Evolutionary conservation across 2,888 invertebrate genomes (phyloP).

Genomic region (Ariolimax columbianus): DNA sequence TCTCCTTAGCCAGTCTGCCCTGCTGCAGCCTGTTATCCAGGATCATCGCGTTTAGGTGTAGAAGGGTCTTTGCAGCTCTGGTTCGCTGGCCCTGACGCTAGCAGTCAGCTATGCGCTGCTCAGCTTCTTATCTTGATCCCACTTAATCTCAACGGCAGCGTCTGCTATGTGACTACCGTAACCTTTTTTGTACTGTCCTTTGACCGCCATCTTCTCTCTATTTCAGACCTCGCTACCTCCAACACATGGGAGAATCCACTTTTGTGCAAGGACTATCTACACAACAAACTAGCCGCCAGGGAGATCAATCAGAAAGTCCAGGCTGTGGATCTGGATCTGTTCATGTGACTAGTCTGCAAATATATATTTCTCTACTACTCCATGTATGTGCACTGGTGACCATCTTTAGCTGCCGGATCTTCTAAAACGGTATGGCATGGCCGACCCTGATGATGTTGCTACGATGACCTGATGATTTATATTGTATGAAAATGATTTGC

Average conservation of each 20-base stretch:
- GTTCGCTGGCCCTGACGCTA: too few relatives aligned
- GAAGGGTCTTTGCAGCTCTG: too few relatives aligned
- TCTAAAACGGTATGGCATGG: neutral
- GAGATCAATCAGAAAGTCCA: neutral
- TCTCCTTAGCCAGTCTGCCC: too few relatives aligned
- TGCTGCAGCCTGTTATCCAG: too few relatives aligned
- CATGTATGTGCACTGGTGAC: conserved; percentile 28
- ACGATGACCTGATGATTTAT: neutral
- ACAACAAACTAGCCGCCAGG: neutral
- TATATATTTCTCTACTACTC: neutral
- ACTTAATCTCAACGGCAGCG: too few relatives aligned
- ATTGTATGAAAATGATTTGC: neutral
- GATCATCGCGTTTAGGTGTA: too few relatives aligned
- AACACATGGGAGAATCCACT: conserved; percentile 38
- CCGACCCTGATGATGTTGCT: neutral
- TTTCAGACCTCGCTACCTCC: conserved; percentile 27
- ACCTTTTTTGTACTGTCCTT: too few relatives aligned
- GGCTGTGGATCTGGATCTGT: neutral
- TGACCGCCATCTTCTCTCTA: too few relatives aligned
- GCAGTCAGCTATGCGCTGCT: too few relatives aligned
- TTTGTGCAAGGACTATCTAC: conserved; percentile 33
- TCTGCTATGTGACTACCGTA: too few relatives aligned
- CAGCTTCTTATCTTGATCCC: too few relatives aligned
- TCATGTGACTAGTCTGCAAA: neutral
- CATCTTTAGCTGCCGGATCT: neutral